Conservation (phyloP, 2,888 invertebrate species). For the Ormyrus labotus region DNA sequence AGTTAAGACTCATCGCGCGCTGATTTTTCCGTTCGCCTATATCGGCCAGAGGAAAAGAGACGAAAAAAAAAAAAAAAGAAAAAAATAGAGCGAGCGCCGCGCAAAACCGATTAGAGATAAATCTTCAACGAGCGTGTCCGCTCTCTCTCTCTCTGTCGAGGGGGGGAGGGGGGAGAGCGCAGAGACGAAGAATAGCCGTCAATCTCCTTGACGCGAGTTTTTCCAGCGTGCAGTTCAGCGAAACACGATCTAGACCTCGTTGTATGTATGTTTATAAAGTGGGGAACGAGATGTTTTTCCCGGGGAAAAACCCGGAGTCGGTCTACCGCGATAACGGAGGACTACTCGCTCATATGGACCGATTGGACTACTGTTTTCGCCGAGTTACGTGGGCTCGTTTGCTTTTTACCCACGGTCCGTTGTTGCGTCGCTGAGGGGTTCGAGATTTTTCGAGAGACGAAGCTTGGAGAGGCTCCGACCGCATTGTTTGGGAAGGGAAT, state of each 20-base stretch:
- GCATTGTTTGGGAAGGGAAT: too few species aligned
- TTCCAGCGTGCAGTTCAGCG: not conserved
- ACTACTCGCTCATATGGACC: too few species aligned
- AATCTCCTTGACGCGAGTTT: conserved; percentile 21
- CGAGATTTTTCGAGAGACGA: too few species aligned
- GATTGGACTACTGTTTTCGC: too few species aligned
- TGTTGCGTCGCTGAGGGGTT: too few species aligned
- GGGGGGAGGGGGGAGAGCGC: not conserved
- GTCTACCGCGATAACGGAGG: too few species aligned
- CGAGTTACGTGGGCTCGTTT: too few species aligned
- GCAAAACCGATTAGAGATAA: conserved; percentile 40
- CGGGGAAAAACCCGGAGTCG: too few species aligned
- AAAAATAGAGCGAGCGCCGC: not conserved
- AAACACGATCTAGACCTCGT: conserved; percentile 13
- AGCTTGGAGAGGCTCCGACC: too few species aligned
- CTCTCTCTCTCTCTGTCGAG: not conserved
- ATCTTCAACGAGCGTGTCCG: conserved; percentile 5
- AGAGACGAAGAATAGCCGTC: conserved; percentile 38
- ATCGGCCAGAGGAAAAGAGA: not conserved
- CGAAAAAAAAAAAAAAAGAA: not conserved
- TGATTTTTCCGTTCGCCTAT: not conserved
- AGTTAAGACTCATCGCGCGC: conserved; percentile 21
- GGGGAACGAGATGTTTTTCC: conserved; percentile 23
- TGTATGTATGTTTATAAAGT: conserved; percentile 20
- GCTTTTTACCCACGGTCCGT: too few species aligned